Conservation (phyloP, 2,113 vertebrate species). For the Scartelaos histophorus region DNA sequence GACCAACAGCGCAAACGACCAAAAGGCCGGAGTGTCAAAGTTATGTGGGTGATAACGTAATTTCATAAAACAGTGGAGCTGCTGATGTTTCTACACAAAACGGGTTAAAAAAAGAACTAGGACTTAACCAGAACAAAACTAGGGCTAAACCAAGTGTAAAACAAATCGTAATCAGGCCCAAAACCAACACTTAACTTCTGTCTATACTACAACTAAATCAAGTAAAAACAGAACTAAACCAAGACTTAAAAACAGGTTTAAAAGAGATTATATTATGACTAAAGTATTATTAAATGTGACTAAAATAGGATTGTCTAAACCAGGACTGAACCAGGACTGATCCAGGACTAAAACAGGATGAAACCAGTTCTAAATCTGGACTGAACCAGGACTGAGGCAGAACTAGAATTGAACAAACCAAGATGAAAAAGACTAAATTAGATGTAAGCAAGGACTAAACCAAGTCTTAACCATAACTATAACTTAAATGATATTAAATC, state of each 20-base stretch:
- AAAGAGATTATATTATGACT: neutral
- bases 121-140: neutral
- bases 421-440: too few relatives aligned
- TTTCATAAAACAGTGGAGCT: neutral
- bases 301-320: neutral
- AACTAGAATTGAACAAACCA: neutral
- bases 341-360: neutral
- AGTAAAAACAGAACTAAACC: neutral
- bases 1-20: neutral
- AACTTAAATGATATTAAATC: too few relatives aligned
- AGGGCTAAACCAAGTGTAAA: neutral
- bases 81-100: neutral
- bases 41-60: neutral
- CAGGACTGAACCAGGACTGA: neutral
- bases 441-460: too few relatives aligned
- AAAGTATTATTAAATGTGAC: neutral
- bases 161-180: too few relatives aligned
- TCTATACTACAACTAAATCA: neutral
- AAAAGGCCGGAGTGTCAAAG: neutral
- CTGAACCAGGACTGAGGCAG: neutral
- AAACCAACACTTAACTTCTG: too few relatives aligned
- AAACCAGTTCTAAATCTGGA: neutral
- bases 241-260: neutral
- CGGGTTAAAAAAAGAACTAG: neutral
- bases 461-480: too few relatives aligned